phyloP scores from a whole-genome alignment of 2,797 vertebrate genomes.

The Loris lydekkerianus region DNA sequence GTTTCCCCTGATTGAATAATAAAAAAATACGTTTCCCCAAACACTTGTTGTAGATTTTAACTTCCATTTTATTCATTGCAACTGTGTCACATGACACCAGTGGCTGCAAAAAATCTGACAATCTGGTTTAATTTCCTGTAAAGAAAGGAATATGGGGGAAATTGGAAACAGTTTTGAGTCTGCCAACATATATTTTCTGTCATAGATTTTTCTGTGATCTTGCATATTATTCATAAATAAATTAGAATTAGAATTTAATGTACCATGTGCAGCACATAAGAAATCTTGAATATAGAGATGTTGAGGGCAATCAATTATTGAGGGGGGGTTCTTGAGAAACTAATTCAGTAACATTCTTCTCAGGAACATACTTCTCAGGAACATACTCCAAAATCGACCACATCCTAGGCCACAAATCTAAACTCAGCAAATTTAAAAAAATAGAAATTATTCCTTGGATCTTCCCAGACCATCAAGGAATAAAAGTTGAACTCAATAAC shows the following conservation, averaged over 20 bases:
- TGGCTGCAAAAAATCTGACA: neutral
- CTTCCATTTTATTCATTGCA: neutral
- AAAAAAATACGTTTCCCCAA: neutral
- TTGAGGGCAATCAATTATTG: no score
- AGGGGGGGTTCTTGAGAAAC: no score
- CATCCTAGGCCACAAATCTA: no score
- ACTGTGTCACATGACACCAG: neutral
- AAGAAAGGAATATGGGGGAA: neutral
- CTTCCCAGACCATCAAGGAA: no score
- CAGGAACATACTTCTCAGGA: no score
- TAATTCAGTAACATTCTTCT: no score
- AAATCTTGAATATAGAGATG: neutral
- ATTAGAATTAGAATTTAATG: conserved; percentile 20
- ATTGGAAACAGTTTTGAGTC: neutral
- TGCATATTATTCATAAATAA: conserved; percentile 10
- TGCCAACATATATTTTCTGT: neutral
- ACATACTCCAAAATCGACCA: no score
- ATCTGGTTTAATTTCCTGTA: neutral
- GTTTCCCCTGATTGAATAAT: neutral
- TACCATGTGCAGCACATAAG: neutral
- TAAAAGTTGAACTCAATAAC: no score
- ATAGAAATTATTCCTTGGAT: no score
- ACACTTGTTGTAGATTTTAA: neutral
- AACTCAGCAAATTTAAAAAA: no score
- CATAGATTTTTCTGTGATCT: neutral